These are phyloP conservation scores for Apodemia hepburni DNA, from an alignment of 2,888 invertebrate species.

Conservation along the genomic window DNA sequence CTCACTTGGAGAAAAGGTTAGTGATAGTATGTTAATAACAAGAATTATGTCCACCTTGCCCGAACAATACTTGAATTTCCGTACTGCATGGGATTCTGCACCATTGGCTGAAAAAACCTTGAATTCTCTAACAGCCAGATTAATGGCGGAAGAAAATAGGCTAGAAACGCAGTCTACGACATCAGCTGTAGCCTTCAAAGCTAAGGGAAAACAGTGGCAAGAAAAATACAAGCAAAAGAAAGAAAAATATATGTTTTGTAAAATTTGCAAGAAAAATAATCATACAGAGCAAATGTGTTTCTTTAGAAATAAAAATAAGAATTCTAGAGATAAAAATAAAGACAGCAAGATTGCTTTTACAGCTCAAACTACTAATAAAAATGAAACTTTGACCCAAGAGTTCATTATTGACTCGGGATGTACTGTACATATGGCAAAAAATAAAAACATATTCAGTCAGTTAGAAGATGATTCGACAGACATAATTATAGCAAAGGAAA, in stretches of 20 bases:
- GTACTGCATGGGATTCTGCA: background rate
- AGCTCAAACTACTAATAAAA: background rate
- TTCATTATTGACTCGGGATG: background rate
- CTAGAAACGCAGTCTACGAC: background rate
- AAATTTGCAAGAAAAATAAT: background rate
- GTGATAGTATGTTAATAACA: background rate
- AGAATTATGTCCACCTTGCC: background rate
- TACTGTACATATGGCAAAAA: background rate
- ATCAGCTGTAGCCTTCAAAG: background rate
- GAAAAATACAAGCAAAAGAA: background rate
- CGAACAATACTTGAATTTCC: background rate
- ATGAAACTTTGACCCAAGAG: background rate
- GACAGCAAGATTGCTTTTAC: too few relatives aligned
- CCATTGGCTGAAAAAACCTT: background rate
- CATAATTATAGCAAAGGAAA: background rate
- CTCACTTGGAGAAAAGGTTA: background rate
- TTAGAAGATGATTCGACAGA: background rate
- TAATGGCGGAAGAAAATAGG: background rate
- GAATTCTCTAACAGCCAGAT: background rate
- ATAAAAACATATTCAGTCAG: background rate
- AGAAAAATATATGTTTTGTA: background rate
- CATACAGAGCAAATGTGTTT: constrained; percentile 4
- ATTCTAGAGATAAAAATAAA: background rate
- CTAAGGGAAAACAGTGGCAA: background rate
- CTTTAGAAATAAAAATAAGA: constrained; percentile 2